phyloP scores from a whole-genome alignment of 1,140 invertebrate genomes.

The Solen grandis region DNA sequence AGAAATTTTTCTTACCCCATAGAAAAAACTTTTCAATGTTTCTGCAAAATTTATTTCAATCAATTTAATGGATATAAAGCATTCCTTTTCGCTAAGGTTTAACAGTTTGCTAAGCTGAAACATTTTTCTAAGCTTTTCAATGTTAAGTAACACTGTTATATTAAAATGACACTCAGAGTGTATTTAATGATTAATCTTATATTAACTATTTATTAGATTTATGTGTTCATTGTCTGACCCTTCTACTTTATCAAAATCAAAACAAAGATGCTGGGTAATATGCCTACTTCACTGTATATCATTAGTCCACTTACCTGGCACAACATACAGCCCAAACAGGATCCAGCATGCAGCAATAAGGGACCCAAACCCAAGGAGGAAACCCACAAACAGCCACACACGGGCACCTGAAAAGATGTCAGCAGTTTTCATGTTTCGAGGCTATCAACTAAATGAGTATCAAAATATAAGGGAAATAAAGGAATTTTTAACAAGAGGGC shows the following conservation, averaged over 20 bases:
- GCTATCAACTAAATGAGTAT: no score
- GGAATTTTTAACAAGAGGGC: no score
- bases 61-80: no score
- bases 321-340: constrained; percentile 88
- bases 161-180: background rate
- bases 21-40: no score
- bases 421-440: no score
- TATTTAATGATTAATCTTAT: background rate
- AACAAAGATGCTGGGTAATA: background rate
- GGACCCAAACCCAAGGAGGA: constrained; percentile 96
- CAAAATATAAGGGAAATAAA: no score
- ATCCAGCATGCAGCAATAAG: constrained; percentile 98
- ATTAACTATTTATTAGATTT: background rate
- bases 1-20: background rate
- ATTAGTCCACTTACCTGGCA: constrained; percentile 62
- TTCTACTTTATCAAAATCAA: background rate
- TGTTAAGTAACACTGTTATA: background rate
- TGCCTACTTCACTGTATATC: background rate
- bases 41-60: no score
- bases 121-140: background rate
- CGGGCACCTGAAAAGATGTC: constrained; percentile 88
- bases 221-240: no score
- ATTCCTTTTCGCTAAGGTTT: background rate
- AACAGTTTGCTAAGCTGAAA: background rate
- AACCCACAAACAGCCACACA: constrained; percentile 98